Conservation (phyloP, 2,888 invertebrate genomes). For the Epirrhoe alternata region DNA sequence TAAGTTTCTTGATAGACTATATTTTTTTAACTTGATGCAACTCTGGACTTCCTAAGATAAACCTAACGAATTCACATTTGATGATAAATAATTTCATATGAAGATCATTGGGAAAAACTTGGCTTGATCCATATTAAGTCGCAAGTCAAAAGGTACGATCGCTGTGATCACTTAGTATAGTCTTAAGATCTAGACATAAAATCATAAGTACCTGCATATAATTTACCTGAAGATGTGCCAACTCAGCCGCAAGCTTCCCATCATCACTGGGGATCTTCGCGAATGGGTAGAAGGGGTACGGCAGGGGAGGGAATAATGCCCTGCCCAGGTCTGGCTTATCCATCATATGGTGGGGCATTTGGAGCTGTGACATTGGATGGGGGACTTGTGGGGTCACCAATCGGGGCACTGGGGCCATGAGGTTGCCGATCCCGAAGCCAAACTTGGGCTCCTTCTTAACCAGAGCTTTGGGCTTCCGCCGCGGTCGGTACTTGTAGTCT, state of each 20-base stretch:
- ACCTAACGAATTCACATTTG: no score
- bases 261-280: slow-evolving; percentile 83
- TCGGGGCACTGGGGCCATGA: slow-evolving; percentile 86
- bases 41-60: no score
- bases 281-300: slow-evolving; percentile 89
- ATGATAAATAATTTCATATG: no score
- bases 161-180: background rate
- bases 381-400: slow-evolving; percentile 73
- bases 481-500: slow-evolving; percentile 95
- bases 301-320: slow-evolving; percentile 89
- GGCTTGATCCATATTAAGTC: no score
- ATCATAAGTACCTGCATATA: slow-evolving; percentile 35
- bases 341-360: slow-evolving; percentile 81
- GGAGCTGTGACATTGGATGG: slow-evolving; percentile 75
- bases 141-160: no score
- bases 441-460: slow-evolving; percentile 92
- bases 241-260: slow-evolving; percentile 87
- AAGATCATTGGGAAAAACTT: no score
- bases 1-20: background rate
- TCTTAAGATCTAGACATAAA: slow-evolving; percentile 3
- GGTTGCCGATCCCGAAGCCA: slow-evolving; percentile 87
- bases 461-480: slow-evolving; percentile 94
- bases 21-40: no score
- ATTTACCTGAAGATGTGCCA: slow-evolving; percentile 86
- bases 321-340: slow-evolving; percentile 88